Evolutionary conservation across 2,888 invertebrate species (phyloP).

Genomic region (Sericinus montela): DNA sequence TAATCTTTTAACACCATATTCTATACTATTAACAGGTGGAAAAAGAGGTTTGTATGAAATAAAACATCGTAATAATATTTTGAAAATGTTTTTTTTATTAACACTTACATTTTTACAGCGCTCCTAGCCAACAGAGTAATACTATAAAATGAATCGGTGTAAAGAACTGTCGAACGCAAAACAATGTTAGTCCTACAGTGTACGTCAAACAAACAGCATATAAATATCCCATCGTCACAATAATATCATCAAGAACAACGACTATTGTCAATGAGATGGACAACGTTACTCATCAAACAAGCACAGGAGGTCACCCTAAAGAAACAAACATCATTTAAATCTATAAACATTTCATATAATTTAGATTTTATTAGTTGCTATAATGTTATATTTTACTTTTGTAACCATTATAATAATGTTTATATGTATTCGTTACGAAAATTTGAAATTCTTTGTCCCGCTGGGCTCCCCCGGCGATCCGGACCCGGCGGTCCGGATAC

Average conservation of each 20-base stretch:
- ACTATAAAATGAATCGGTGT: constrained; percentile 77
- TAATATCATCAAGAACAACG: constrained; percentile 53
- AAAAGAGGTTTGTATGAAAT: constrained; percentile 26
- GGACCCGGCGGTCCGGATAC: constrained; percentile 23
- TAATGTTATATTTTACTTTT: constrained; percentile 79
- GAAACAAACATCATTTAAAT: constrained; percentile 74
- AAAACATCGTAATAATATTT: constrained; percentile 70
- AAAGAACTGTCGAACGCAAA: constrained; percentile 77
- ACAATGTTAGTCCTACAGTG: constrained; percentile 75
- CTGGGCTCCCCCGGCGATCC: constrained; percentile 16
- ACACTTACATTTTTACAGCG: constrained; percentile 80
- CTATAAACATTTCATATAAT: constrained; percentile 80
- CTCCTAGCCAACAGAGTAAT: constrained; percentile 80
- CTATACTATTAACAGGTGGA: no score
- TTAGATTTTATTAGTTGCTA: constrained; percentile 78
- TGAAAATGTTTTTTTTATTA: constrained; percentile 80
- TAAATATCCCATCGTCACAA: constrained; percentile 63
- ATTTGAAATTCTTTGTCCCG: constrained; percentile 44
- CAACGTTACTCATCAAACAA: constrained; percentile 59
- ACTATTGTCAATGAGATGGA: constrained; percentile 68
- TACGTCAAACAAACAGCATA: constrained; percentile 69
- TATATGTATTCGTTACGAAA: constrained; percentile 78
- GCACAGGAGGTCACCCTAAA: constrained; percentile 74
- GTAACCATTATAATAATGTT: constrained; percentile 79
- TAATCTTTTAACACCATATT: no score